phyloP scores from a whole-genome alignment of 92 coral and sea anemone genomes.

The Nematostella vectensis region DNA sequence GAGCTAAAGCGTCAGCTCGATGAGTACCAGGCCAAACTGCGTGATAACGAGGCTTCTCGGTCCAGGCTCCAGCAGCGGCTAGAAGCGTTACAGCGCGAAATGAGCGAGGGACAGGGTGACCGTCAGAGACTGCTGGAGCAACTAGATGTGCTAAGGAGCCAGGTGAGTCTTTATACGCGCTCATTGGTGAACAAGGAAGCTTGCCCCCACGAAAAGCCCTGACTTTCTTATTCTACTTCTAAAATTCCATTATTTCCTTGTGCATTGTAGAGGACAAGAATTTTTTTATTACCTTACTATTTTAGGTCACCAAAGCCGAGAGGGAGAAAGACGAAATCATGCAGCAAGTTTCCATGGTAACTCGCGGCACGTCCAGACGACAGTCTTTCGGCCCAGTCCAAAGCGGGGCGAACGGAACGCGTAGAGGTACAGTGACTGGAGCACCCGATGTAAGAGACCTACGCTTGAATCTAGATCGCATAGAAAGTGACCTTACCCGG shows the following conservation, averaged over 20 bases:
- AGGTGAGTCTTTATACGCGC: conserved; percentile 56
- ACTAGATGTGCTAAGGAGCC: conserved; percentile 74
- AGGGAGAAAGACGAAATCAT: conserved; percentile 71
- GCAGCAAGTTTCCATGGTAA: conserved; percentile 60
- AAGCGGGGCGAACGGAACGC: conserved; percentile 13
- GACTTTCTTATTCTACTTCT: too few species aligned
- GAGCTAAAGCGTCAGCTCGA: conserved; percentile 42
- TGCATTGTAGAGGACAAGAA: too few species aligned
- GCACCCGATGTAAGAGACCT: conserved; percentile 47
- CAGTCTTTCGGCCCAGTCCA: conserved; percentile 62
- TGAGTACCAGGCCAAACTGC: conserved; percentile 56
- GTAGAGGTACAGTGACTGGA: conserved; percentile 53
- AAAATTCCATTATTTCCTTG: too few species aligned
- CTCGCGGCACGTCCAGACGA: conserved; percentile 52
- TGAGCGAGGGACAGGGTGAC: conserved; percentile 78
- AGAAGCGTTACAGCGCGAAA: conserved; percentile 65
- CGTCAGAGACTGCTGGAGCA: conserved; percentile 73
- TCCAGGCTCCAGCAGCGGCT: conserved; percentile 62
- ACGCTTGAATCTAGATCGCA: conserved; percentile 64
- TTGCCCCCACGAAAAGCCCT: too few species aligned
- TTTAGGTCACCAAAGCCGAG: conserved; percentile 75
- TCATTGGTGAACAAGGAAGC: too few species aligned
- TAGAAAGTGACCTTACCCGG: conserved; percentile 53
- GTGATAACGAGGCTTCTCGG: conserved; percentile 58
- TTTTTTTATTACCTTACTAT: too few species aligned